Evolutionary conservation across 2,797 vertebrate species (phyloP).

Genomic region (Anguilla marmorata): DNA sequence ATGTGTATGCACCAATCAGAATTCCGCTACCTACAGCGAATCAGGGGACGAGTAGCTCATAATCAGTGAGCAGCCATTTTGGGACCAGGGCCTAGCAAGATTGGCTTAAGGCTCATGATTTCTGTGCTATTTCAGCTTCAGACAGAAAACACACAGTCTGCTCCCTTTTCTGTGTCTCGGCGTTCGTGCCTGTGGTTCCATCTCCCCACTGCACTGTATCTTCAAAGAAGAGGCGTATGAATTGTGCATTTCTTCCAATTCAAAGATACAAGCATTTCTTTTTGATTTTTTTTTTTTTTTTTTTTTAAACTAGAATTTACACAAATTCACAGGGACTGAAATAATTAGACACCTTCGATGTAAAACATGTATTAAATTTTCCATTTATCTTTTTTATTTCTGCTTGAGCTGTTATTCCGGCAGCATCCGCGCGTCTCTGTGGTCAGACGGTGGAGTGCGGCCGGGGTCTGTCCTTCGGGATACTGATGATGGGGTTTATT

Average conservation of each 20-base stretch:
- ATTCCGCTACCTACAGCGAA: too few relatives aligned
- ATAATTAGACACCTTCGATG: background rate
- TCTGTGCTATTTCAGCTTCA: background rate
- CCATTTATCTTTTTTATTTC: background rate
- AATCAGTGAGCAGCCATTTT: background rate
- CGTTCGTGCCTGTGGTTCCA: background rate
- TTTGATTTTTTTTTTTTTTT: constrained; percentile 11
- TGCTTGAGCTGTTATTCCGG: background rate
- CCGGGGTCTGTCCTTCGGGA: background rate
- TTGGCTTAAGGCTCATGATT: background rate
- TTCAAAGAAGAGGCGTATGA: constrained; percentile 29
- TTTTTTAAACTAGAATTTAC: background rate
- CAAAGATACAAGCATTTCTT: constrained; percentile 23
- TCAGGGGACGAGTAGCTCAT: too few relatives aligned
- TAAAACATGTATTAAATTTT: background rate
- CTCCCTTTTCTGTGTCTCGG: background rate
- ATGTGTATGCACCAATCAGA: too few relatives aligned
- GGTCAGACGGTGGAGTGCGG: background rate
- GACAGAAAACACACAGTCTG: background rate
- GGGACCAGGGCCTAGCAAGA: background rate
- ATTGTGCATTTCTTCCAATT: constrained; percentile 32
- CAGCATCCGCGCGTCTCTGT: background rate
- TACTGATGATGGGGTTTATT: background rate
- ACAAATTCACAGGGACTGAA: background rate
- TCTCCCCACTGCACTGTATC: constrained; percentile 10